Evolutionary conservation across 1,140 invertebrate genomes (phyloP).

Genomic region (Platorchestia sp.): DNA sequence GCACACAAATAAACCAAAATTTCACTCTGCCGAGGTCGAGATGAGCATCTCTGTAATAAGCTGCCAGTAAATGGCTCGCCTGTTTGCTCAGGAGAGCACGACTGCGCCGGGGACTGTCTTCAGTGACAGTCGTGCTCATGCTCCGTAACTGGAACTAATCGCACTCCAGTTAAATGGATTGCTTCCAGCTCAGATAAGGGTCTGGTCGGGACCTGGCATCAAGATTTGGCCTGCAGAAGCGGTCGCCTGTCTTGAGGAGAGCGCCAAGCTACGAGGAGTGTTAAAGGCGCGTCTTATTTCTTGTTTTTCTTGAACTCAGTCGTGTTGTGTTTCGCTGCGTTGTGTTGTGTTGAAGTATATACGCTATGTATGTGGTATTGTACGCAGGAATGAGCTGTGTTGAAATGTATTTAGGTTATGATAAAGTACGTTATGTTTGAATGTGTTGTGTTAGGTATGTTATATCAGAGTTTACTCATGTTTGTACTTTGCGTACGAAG

Average conservation of each 20-base stretch:
- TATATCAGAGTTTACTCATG: neutral
- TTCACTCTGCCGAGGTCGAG: neutral
- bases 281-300: too few relatives aligned
- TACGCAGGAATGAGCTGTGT: too few relatives aligned
- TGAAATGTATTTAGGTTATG: neutral
- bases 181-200: conserved; percentile 3
- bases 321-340: too few relatives aligned
- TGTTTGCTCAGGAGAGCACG: neutral
- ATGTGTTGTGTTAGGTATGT: neutral
- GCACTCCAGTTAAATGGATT: neutral
- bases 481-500: neutral
- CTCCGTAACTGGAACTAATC: conserved; percentile 6
- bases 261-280: too few relatives aligned
- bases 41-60: neutral
- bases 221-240: neutral
- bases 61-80: neutral
- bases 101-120: neutral
- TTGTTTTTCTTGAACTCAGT: too few relatives aligned
- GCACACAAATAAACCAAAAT: neutral
- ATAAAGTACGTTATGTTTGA: neutral
- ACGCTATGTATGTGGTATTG: too few relatives aligned
- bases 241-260: too few relatives aligned
- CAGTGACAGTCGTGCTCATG: neutral
- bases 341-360: too few relatives aligned
- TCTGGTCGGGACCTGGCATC: neutral